phyloP scores from a whole-genome alignment of 1,140 invertebrate genomes.

The Stratiolaelaps scimitus region DNA sequence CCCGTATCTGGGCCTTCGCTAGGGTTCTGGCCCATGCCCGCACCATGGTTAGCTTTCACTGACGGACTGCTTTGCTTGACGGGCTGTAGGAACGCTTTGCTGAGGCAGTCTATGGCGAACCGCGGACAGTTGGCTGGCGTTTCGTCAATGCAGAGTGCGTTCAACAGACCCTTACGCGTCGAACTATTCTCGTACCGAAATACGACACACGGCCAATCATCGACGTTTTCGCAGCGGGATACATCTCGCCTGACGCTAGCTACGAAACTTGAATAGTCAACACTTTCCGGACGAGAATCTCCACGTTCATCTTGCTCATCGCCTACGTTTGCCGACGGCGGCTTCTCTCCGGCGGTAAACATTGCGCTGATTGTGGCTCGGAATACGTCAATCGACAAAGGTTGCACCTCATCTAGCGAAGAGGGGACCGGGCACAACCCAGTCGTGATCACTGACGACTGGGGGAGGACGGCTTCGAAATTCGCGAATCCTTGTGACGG shows the following conservation, averaged over 20 bases:
- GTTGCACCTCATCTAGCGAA: neutral
- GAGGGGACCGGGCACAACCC: neutral
- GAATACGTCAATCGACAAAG: neutral
- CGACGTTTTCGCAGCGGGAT: slow-evolving; percentile 6
- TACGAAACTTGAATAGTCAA: neutral
- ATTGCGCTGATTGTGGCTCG: neutral
- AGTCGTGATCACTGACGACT: too few species aligned
- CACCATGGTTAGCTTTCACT: neutral
- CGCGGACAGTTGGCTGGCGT: slow-evolving; percentile 21
- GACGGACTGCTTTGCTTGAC: neutral
- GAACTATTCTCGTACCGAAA: slow-evolving; percentile 11
- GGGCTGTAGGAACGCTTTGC: slow-evolving; percentile 19
- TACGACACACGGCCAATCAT: slow-evolving; percentile 20
- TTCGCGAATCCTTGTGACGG: neutral
- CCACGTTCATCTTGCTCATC: neutral
- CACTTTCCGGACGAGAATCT: neutral
- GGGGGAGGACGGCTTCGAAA: neutral
- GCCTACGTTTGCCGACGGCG: too few species aligned
- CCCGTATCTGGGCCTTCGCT: neutral
- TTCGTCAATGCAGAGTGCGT: slow-evolving; percentile 5
- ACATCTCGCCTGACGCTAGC: slow-evolving; percentile 14
- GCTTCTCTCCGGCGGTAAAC: neutral
- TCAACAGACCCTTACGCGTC: neutral
- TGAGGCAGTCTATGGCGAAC: slow-evolving; percentile 23
- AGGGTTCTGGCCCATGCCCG: neutral